These are phyloP conservation scores for Potamilus streckersoni DNA, from an alignment of 1,140 invertebrate genomes.

Conservation along the genomic window DNA sequence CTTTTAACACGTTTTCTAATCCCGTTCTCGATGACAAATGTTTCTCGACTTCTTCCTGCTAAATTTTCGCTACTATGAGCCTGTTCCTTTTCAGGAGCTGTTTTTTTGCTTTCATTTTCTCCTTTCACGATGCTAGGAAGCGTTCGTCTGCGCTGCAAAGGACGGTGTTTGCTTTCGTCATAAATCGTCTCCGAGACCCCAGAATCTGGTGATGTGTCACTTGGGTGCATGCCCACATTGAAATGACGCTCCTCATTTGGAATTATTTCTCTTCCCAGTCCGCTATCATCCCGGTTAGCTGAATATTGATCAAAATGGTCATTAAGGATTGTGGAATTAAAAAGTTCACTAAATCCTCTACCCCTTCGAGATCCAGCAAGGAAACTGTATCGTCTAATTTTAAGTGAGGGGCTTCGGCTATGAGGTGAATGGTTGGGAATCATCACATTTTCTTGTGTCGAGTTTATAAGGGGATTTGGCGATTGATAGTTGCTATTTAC, in stretches of 20 bases:
- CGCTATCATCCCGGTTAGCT: conserved; percentile 73
- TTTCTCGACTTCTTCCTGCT: conserved; percentile 58
- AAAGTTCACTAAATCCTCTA: conserved; percentile 61
- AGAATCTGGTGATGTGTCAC: conserved; percentile 67
- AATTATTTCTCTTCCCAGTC: conserved; percentile 46
- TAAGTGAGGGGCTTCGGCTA: conserved; percentile 52
- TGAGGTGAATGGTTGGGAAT: conserved; percentile 47
- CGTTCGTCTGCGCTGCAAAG: conserved; percentile 58
- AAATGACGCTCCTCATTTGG: conserved; percentile 36
- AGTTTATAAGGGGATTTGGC: conserved; percentile 30
- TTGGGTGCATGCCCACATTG: conserved; percentile 31
- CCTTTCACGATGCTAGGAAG: conserved; percentile 62
- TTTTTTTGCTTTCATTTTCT: conserved; percentile 18
- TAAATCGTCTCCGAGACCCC: conserved; percentile 66
- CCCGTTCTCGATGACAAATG: conserved; percentile 68
- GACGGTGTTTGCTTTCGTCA: conserved; percentile 50
- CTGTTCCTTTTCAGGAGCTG: conserved; percentile 40
- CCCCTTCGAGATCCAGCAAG: conserved; percentile 64
- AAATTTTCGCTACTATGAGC: conserved; percentile 63
- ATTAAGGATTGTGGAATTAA: conserved; percentile 69
- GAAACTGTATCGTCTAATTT: conserved; percentile 62
- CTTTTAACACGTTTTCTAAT: conserved; percentile 65
- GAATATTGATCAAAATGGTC: conserved; percentile 89
- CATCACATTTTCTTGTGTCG: conserved; percentile 38
- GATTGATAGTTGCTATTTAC: conserved; percentile 24